These are phyloP conservation scores for Myiotriccus ornatus DNA, from an alignment of 2,797 vertebrate genomes.

Conservation along the genomic window DNA sequence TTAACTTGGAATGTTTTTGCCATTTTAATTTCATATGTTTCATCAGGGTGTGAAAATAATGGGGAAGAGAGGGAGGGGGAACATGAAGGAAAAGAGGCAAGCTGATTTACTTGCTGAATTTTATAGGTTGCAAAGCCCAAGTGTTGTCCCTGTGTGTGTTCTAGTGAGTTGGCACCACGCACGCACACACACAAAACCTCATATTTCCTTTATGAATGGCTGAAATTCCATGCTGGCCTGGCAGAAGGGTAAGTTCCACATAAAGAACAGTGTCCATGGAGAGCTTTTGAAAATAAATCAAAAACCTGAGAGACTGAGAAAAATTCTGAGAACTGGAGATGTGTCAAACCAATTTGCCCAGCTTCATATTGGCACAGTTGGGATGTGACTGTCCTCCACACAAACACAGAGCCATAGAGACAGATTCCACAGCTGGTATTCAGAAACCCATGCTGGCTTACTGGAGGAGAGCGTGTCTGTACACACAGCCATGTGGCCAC, in stretches of 20 bases:
- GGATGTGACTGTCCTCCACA: neutral
- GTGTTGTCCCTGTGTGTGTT: neutral
- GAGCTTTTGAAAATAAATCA: conserved; percentile 3
- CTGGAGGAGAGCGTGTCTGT: neutral
- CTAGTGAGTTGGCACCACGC: neutral
- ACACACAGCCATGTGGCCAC: neutral
- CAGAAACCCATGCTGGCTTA: neutral
- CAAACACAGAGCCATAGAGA: neutral
- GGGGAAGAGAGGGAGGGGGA: neutral
- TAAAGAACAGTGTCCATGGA: neutral
- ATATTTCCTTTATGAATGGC: neutral
- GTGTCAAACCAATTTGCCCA: neutral
- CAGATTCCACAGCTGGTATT: neutral
- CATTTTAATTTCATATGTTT: neutral
- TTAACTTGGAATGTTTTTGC: neutral
- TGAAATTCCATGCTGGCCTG: conserved; percentile 35
- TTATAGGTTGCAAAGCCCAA: neutral
- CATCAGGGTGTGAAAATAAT: neutral
- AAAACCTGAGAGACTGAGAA: neutral
- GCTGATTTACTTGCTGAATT: neutral
- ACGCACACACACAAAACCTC: neutral
- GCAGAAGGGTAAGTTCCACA: neutral
- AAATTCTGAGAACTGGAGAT: neutral
- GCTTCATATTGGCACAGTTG: neutral
- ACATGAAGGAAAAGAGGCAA: neutral